These are phyloP conservation scores for Numida meleagris DNA, from an alignment of 2,113 vertebrate species.

Conservation along the genomic window DNA sequence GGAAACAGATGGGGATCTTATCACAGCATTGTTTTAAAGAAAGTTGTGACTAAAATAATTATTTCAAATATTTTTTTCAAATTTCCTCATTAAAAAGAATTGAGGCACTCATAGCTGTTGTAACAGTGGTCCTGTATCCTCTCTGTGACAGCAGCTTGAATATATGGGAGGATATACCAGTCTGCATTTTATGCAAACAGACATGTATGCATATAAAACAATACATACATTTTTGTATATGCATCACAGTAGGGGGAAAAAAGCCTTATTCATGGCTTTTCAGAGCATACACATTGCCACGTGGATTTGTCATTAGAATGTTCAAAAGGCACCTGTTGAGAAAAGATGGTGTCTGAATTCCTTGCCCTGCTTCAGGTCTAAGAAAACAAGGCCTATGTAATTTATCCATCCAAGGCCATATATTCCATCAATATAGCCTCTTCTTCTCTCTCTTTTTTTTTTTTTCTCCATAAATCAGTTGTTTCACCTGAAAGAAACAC, in stretches of 20 bases:
- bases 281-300: neutral
- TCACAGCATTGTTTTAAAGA: too few relatives aligned
- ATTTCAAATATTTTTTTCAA: neutral
- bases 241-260: neutral
- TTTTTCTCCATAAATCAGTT: neutral
- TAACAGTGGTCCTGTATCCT: neutral
- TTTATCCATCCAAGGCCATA: neutral
- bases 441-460: neutral
- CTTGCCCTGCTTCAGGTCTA: neutral
- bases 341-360: neutral
- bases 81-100: neutral
- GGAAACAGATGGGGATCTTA: fast-evolving
- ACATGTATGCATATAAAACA: neutral
- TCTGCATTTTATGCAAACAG: neutral
- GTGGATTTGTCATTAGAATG: neutral
- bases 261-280: neutral
- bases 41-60: neutral
- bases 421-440: neutral
- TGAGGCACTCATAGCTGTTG: neutral
- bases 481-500: neutral
- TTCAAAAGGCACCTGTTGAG: neutral
- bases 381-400: neutral
- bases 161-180: neutral
- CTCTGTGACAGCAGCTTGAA: neutral
- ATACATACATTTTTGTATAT: neutral